A percentile compares a stretch with the other conserved stretches of the same genome.
Evolutionary conservation across 1,140 invertebrate genomes (phyloP).

Genomic region (Drosophila nebulosa): DNA sequence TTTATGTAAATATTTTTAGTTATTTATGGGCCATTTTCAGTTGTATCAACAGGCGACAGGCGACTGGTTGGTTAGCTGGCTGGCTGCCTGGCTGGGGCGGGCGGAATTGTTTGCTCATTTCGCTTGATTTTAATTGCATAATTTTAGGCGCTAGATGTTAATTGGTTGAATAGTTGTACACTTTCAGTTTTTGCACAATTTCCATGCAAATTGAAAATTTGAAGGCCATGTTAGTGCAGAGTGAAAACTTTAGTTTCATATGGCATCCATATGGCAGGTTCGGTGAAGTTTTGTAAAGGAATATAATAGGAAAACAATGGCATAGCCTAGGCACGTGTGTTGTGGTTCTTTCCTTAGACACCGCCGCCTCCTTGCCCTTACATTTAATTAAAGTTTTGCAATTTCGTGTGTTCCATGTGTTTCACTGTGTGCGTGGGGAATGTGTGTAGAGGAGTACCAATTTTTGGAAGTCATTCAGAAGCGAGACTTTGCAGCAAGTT

Average conservation of each 20-base stretch:
- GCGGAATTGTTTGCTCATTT: slow-evolving; percentile 70
- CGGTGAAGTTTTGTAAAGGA: neutral
- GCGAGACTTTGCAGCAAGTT: slow-evolving; percentile 29
- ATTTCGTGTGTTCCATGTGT: slow-evolving; percentile 10
- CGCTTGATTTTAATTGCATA: slow-evolving; percentile 69
- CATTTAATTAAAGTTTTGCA: slow-evolving; percentile 59
- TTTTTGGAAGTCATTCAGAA: slow-evolving; percentile 42
- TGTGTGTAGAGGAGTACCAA: slow-evolving; percentile 16
- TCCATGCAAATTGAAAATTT: neutral
- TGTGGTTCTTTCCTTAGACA: neutral
- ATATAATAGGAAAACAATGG: slow-evolving; percentile 13
- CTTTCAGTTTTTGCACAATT: neutral
- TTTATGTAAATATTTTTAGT: slow-evolving; percentile 63
- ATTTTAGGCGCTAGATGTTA: slow-evolving; percentile 42
- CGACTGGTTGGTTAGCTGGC: neutral
- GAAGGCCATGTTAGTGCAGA: neutral
- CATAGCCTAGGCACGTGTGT: neutral
- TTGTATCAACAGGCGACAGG: slow-evolving; percentile 43
- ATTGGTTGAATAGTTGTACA: neutral
- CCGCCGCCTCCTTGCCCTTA: neutral
- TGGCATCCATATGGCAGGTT: slow-evolving; percentile 3
- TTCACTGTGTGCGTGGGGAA: neutral
- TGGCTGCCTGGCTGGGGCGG: too few species aligned
- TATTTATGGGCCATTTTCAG: slow-evolving; percentile 73
- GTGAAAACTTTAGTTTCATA: slow-evolving; percentile 5